A percentile compares a stretch with the other conserved stretches of the same genome.
phyloP scores from a whole-genome alignment of 1,140 invertebrate genomes.

The Sarcophaga bullata region DNA sequence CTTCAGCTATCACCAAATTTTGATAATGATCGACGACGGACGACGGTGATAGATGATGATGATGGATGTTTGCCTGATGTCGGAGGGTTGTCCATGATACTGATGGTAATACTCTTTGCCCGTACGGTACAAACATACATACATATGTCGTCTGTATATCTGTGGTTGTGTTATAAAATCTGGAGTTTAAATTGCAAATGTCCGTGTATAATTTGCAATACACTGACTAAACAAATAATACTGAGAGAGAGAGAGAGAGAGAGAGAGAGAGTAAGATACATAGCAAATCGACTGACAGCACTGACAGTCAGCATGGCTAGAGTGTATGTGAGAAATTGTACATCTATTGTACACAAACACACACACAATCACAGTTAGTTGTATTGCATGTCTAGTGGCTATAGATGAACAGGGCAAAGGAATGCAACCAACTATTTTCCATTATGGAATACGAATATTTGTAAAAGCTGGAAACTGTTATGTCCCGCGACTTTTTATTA shows the following conservation, averaged over 20 bases:
- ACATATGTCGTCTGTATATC: background rate
- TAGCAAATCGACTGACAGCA: background rate
- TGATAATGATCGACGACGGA: background rate
- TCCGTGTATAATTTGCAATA: conserved; percentile 34
- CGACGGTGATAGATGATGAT: conserved; percentile 15
- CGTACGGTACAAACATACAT: background rate
- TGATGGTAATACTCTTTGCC: background rate
- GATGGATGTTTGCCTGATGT: too few species aligned
- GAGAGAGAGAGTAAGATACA: background rate
- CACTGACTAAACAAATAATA: conserved; percentile 33
- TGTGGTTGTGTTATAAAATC: background rate
- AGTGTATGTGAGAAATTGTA: too few species aligned
- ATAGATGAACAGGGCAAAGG: too few species aligned
- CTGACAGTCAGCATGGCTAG: too few species aligned
- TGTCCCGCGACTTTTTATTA: too few species aligned
- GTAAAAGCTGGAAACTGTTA: too few species aligned
- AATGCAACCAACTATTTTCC: too few species aligned
- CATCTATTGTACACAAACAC: too few species aligned
- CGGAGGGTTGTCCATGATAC: background rate
- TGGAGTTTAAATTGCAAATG: conserved; percentile 34
- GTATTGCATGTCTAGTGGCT: too few species aligned
- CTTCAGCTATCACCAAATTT: background rate
- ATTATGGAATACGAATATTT: too few species aligned
- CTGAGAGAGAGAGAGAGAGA: too few species aligned
- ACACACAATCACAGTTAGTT: too few species aligned